Conservation (phyloP, 2,888 invertebrate species). For the Hydrotaea diabolus region DNA sequence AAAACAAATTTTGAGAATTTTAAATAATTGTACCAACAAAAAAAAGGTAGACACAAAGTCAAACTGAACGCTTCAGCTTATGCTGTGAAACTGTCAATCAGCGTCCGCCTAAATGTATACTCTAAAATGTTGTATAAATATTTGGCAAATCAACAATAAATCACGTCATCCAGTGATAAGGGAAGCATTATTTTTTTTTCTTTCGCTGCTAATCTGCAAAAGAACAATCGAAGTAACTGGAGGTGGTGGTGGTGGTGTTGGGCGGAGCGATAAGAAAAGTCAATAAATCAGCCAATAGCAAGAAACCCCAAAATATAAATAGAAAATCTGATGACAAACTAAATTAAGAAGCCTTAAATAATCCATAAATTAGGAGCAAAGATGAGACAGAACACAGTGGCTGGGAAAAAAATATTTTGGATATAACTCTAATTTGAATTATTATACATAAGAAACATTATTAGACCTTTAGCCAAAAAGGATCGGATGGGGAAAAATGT, state of each 20-base stretch:
- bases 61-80: background rate
- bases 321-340: background rate
- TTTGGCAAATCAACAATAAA: constrained; percentile 20
- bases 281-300: background rate
- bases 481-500: no score
- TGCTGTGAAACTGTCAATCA: background rate
- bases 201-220: background rate
- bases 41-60: no score
- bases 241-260: background rate
- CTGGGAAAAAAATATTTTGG: no score
- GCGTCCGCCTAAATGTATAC: constrained; percentile 8
- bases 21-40: no score
- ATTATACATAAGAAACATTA: no score
- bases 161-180: background rate
- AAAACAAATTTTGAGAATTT: no score
- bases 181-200: background rate
- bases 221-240: background rate
- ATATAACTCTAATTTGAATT: no score
- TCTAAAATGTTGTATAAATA: constrained; percentile 2
- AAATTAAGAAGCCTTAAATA: background rate
- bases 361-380: no score
- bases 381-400: no score
- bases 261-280: background rate
- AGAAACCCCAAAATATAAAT: background rate
- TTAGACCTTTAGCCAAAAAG: no score